Percentiles rank a stretch among this genome's conserved stretches.
Evolutionary conservation across 2,888 invertebrate genomes (phyloP).

Genomic region (Teleogryllus oceanicus): DNA sequence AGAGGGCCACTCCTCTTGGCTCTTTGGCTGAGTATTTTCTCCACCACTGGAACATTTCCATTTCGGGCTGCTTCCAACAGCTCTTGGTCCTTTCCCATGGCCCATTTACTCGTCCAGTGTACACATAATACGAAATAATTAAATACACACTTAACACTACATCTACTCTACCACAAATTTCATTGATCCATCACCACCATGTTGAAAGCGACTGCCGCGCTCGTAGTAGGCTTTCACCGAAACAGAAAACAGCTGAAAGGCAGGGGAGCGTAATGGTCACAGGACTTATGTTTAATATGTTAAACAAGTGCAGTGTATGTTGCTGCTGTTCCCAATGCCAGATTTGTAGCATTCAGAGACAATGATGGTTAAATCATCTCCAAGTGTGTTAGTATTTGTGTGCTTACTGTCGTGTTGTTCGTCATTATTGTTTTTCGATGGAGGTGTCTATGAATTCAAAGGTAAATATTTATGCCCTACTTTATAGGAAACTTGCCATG

Average conservation of each 20-base stretch:
- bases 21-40: constrained; percentile 85
- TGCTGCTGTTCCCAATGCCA: not conserved
- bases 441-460: not conserved
- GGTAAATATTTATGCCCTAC: not conserved
- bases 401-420: not conserved
- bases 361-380: too few species aligned
- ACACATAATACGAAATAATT: constrained; percentile 38
- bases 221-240: constrained; percentile 11
- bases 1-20: constrained; percentile 90
- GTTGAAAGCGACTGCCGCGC: constrained; percentile 47
- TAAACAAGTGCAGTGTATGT: not conserved
- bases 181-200: constrained; percentile 76
- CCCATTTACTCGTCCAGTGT: constrained; percentile 50
- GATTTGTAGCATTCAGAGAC: not conserved
- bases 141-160: constrained; percentile 54
- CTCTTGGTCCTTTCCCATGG: constrained; percentile 96
- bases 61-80: constrained; percentile 91
- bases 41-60: constrained; percentile 83
- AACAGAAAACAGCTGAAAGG: constrained; percentile 11
- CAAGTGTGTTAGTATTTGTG: not conserved
- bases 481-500: too few species aligned
- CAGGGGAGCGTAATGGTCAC: constrained; percentile 3
- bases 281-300: not conserved
- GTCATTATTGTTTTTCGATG: not conserved
- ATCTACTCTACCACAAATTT: constrained; percentile 60